phyloP scores from a whole-genome alignment of 2,888 invertebrate genomes.

The Cataglyphis livida region DNA sequence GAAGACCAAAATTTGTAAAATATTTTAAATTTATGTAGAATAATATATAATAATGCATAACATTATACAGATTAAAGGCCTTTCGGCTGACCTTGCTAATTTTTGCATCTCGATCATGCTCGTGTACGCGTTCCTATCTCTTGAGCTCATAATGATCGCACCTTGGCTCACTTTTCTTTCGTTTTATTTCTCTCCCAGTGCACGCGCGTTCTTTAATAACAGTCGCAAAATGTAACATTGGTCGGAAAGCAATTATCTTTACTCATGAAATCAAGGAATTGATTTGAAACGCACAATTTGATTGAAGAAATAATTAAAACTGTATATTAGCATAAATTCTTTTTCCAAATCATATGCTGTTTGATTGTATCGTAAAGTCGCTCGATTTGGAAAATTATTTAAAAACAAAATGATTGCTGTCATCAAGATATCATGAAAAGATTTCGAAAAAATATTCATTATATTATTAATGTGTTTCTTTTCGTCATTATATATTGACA shows the following conservation, averaged over 20 bases:
- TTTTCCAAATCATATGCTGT: not conserved
- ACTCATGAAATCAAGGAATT: conserved; percentile 14
- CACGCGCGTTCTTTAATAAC: conserved; percentile 34
- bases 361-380: not conserved
- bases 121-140: conserved; percentile 7
- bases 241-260: conserved; percentile 29
- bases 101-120: not conserved
- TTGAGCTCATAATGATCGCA: conserved; percentile 19
- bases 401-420: not conserved
- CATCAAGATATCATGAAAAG: not conserved
- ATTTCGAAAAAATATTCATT: not conserved
- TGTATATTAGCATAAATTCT: not conserved
- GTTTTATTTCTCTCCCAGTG: conserved; percentile 26
- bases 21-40: not conserved
- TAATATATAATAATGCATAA: not conserved
- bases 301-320: conserved; percentile 3
- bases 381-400: not conserved
- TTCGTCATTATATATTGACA: not conserved
- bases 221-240: not conserved
- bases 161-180: not conserved
- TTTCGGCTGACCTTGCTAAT: not conserved
- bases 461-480: not conserved
- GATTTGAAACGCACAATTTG: conserved; percentile 8
- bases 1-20: not conserved
- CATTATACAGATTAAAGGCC: conserved; percentile 8